Evolutionary conservation across 2,888 invertebrate species (phyloP), one percentile per base, ranked within the genome.

Genomic region (Schizaphis graminum): DNA sequence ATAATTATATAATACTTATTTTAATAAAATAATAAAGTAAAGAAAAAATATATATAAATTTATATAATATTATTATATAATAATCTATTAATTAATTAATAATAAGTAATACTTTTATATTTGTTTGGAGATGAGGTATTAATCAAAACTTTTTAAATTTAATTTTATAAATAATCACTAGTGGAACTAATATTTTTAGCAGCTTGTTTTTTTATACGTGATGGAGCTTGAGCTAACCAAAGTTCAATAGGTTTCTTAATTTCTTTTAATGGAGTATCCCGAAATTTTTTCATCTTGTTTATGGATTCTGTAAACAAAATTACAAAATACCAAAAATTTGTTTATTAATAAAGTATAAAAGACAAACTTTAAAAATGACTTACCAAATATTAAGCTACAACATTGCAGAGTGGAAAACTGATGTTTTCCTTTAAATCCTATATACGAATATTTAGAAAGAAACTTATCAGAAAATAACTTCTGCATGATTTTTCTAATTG

Each of bases 241-340:
- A 85, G 85, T 85, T 85, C 85, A 11, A 85, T 85, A 44, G 85
- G 85, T 44, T 85, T 85, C 44, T 85, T 44, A 24, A 85, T 85
- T 35, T 85, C 85, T 41, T 85, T 85, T 24, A 85, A 26, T 85
- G 41, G 85, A 44, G 26, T 85, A 85, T 85, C 85, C 24, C 41
- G 35, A 44, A 44, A 85, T 8, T 35, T 41, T 85, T 85, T 85
- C 85, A 85, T 44, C 26, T 44, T 85, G 1, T 85, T 61, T 61
- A 61, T 11, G 28, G 61, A 61, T 0, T 61, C 61, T 61, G 61
- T 28, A 28, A 61, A 61, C 61, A 28, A 0, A 61, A 61, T 61
- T 61, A 61, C 61, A 61, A 61, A 0, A 61, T 28, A 4, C 28
- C 28, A 61, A 61, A 28, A 28, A 28, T 57, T 57, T 57, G 28